phyloP scores from a whole-genome alignment of 2,888 invertebrate species.

The Chrysomela aeneicollis region DNA sequence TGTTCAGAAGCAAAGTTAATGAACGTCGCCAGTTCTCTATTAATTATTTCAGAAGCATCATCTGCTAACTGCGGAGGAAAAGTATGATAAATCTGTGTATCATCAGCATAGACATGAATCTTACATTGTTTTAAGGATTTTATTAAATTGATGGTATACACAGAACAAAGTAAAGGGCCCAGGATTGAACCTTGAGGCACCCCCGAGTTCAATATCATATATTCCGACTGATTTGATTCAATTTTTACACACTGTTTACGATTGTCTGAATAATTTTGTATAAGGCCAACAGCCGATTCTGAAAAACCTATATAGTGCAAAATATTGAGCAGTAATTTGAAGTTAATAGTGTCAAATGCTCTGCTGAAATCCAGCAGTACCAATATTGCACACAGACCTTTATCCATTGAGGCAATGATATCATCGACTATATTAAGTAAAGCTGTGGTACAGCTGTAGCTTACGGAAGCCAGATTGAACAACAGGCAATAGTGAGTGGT shows the following conservation, averaged over 20 bases:
- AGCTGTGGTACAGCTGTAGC: conserved; percentile 3
- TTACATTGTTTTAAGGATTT: neutral
- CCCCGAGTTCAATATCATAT: neutral
- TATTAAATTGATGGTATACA: conserved; percentile 3
- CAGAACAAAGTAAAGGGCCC: neutral
- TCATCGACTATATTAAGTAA: too few species aligned
- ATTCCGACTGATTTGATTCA: conserved; percentile 6
- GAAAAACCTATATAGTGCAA: conserved; percentile 22
- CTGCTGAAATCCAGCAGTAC: conserved; percentile 17
- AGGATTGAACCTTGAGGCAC: neutral
- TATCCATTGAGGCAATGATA: too few species aligned
- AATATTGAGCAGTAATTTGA: conserved; percentile 14
- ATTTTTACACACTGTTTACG: conserved; percentile 20
- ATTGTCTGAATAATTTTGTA: conserved; percentile 15
- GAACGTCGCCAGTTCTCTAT: neutral
- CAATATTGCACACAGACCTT: too few species aligned
- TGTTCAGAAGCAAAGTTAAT: conserved; percentile 2
- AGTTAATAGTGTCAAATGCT: conserved; percentile 22
- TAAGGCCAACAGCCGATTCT: conserved; percentile 2
- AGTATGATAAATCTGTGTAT: conserved; percentile 6
- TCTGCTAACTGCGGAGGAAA: neutral
- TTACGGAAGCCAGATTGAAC: conserved; percentile 10
- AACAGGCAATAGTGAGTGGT: conserved; percentile 1
- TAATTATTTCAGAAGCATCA: neutral
- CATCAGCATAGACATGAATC: conserved; percentile 4